Evolutionary conservation across 2,113 vertebrate species (phyloP).

Genomic region (Scophthalmus maximus): DNA sequence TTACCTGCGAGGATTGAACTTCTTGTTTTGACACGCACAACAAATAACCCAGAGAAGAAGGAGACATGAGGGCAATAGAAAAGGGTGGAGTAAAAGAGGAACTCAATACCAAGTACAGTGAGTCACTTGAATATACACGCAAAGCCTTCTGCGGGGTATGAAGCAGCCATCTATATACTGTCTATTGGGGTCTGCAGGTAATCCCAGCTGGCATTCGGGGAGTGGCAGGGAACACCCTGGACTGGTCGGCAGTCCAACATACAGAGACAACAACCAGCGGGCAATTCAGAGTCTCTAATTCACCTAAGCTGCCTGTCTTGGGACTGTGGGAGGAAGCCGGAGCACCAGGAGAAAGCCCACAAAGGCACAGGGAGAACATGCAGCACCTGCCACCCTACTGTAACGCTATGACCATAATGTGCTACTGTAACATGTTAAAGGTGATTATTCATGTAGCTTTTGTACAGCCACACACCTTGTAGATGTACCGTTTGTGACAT

Average conservation of each 20-base stretch:
- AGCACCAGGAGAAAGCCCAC: no score
- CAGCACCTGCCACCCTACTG: not conserved
- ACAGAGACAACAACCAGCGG: no score
- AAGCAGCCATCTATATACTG: constrained; percentile 11
- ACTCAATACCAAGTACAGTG: constrained; percentile 25
- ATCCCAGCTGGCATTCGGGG: no score
- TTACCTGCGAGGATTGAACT: constrained; percentile 44
- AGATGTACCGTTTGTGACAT: not conserved
- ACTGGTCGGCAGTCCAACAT: not conserved
- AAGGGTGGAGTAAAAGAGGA: constrained; percentile 46
- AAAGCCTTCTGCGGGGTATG: constrained; percentile 10
- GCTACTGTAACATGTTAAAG: not conserved
- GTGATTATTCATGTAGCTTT: no score
- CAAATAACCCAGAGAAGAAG: constrained; percentile 28
- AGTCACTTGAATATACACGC: constrained; percentile 60
- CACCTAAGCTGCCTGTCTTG: no score
- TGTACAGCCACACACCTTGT: not conserved
- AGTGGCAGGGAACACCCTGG: no score
- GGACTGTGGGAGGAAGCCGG: no score
- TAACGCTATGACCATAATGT: not conserved
- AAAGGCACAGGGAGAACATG: no score
- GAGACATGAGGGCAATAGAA: constrained; percentile 42
- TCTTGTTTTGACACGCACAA: constrained; percentile 76
- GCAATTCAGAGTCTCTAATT: no score
- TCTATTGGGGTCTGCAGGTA: no score